Evolutionary conservation across 1,140 invertebrate species (phyloP), one percentile per base, ranked within the genome.

Genomic region (Eumaeus atala): DNA sequence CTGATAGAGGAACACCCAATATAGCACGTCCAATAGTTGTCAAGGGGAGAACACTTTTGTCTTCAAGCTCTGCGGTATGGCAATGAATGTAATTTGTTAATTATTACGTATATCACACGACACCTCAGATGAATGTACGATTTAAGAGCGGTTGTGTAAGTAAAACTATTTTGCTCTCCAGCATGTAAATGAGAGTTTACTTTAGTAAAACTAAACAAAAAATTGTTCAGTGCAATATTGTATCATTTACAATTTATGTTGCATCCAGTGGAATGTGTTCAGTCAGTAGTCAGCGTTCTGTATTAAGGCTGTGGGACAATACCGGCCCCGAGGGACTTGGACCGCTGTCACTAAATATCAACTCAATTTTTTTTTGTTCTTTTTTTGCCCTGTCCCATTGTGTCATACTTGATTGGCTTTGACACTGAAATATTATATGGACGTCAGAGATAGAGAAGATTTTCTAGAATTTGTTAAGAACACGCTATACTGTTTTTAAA

Each of bases 321-420:
- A 73, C 66, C 69, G 58, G 51, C 54, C 50, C 58, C 62, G 57
- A 34, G 48, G 52, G 62, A 60, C 59, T 56, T 28, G 48, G 48
- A 54, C 59, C 52, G 54, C 73, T 76, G 73, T 78, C 75, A 71
- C 75, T 72, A 70, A 78, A 78, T 73, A 76, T 78, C 64, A 74
- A 78, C 72, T 67, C 61, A 51, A 59, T 66, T 69, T 73, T 75
- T 73, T 66, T 51, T 62, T 53, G n/a, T n/a, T n/a, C n/a, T n/a
- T 40, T 18, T 53, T 38, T 17, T 48, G 61, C 56, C 60, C 56
- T 62, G n/a, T 56, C 54, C 52, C 40, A 44, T 61, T 47, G 49
- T 48, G 35, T 54, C 48, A 56, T 52, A 51, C 48, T 54, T 73
- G 67, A 75, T 75, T 67, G 62, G 56, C 38, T 53, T 11, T 34